These are phyloP conservation scores for Trichosurus vulpecula DNA, from an alignment of 2,797 vertebrate species.

Conservation along the genomic window DNA sequence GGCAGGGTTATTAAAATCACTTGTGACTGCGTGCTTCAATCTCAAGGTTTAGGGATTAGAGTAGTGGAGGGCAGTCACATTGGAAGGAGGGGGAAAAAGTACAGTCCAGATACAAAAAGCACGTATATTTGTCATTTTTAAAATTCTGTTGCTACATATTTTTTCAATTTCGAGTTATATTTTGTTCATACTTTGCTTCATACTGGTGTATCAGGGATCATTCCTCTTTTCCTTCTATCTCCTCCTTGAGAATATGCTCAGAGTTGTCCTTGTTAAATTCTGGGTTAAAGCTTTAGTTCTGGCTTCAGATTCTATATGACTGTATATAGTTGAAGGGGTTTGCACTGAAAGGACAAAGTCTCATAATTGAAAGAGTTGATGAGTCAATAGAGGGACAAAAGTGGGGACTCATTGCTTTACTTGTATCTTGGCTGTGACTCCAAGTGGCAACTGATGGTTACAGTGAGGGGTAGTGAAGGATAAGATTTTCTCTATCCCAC, in stretches of 20 bases:
- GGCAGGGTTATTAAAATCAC: neutral
- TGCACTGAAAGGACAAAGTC: no score
- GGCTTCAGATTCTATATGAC: neutral
- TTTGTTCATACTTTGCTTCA: no score
- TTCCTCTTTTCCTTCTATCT: no score
- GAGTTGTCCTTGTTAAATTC: neutral
- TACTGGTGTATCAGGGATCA: no score
- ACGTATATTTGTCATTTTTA: neutral
- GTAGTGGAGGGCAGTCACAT: no score
- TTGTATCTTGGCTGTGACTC: neutral
- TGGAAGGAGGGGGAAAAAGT: no score
- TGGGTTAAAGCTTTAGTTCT: neutral
- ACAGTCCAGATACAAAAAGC: neutral
- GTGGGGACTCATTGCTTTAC: neutral
- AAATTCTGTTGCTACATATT: neutral
- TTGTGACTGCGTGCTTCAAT: neutral
- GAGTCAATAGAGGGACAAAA: neutral
- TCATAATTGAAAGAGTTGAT: neutral
- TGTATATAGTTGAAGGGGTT: no score
- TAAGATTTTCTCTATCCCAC: neutral
- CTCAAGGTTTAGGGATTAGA: no score
- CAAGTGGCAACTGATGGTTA: neutral
- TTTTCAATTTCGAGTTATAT: no score
- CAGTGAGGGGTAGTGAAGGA: neutral
- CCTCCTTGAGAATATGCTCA: neutral